phyloP scores from a whole-genome alignment of 2,113 vertebrate species.

The Dromiciops gliroides region DNA sequence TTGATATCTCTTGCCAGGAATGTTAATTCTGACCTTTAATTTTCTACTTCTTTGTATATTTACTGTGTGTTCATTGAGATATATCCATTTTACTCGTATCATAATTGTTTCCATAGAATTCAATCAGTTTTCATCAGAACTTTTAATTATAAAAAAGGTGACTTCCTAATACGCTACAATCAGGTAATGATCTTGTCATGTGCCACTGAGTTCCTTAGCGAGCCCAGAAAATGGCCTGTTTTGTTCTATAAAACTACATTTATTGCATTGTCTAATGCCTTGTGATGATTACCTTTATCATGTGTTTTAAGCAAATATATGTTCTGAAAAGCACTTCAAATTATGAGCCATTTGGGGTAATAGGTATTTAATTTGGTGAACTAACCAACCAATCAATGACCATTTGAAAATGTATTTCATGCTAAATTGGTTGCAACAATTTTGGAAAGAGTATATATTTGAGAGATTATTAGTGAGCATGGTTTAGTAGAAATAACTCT shows the following conservation, averaged over 20 bases:
- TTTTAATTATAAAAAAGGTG: slow-evolving; percentile 34
- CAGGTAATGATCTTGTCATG: slow-evolving; percentile 7
- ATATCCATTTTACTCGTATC: slow-evolving; percentile 14
- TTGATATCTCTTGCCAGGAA: slow-evolving; percentile 12
- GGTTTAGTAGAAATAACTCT: neutral
- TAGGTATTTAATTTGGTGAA: neutral
- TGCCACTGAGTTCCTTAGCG: neutral
- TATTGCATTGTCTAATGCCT: neutral
- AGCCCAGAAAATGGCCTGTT: neutral
- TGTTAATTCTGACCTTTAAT: slow-evolving; percentile 25
- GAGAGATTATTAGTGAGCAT: neutral
- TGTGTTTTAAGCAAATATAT: neutral
- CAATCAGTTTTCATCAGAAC: neutral
- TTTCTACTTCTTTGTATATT: neutral
- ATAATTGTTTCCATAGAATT: neutral
- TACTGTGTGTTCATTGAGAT: slow-evolving; percentile 7
- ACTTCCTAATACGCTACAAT: neutral
- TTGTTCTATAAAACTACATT: slow-evolving; percentile 8
- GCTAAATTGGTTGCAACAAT: neutral
- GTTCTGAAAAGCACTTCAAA: neutral
- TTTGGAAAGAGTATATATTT: neutral
- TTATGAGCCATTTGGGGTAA: neutral
- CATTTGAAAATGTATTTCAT: neutral
- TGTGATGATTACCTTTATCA: neutral
- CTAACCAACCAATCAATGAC: neutral